These are phyloP conservation scores for Montifringilla adamsi DNA, from an alignment of 2,113 vertebrate genomes.

Conservation along the genomic window DNA sequence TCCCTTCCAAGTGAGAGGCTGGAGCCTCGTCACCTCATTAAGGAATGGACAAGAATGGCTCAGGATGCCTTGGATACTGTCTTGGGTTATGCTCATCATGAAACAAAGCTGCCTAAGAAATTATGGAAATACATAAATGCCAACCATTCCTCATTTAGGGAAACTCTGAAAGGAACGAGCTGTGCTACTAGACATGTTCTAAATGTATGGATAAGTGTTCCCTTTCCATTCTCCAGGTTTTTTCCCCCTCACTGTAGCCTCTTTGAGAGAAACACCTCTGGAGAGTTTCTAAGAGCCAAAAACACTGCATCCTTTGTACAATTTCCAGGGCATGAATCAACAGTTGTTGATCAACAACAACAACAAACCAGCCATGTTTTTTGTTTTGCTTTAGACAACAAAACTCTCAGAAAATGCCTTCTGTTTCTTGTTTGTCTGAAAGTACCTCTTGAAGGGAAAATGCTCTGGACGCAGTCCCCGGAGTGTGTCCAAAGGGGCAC, in stretches of 20 bases:
- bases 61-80: neutral
- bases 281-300: neutral
- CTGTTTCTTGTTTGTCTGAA: conserved; percentile 9
- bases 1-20: neutral
- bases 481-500: conserved; percentile 19
- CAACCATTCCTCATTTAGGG: neutral
- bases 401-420: neutral
- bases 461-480: neutral
- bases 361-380: neutral
- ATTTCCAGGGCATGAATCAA: neutral
- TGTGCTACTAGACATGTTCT: neutral
- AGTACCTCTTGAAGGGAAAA: conserved; percentile 8
- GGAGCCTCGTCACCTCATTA: neutral
- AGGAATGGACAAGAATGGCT: neutral
- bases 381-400: neutral
- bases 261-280: neutral
- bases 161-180: neutral
- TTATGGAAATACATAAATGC: conserved; percentile 10
- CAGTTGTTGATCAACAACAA: conserved; percentile 22
- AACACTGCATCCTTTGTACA: fast-evolving
- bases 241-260: neutral
- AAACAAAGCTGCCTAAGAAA: conserved; percentile 10
- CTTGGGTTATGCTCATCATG: neutral
- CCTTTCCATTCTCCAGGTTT: neutral
- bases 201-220: neutral